A percentile compares a stretch with the other conserved stretches of the same genome.
phyloP scores from a whole-genome alignment of 2,113 vertebrate genomes.

The Trichomycterus rosablanca region DNA sequence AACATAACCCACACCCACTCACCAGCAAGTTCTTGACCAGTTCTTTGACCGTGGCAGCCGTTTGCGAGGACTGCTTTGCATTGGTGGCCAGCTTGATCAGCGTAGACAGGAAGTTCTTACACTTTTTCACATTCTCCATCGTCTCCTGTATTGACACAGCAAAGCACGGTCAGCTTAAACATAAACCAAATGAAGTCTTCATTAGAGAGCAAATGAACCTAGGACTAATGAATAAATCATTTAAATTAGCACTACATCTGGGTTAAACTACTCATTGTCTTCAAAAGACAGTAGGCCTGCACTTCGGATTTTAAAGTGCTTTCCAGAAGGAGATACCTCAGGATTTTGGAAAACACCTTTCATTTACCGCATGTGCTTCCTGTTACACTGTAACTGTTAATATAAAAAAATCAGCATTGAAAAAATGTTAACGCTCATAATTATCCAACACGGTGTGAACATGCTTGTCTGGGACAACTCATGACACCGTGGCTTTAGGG shows the following conservation, averaged over 20 bases:
- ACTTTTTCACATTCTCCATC: conserved; percentile 98
- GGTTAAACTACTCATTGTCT: too few species aligned
- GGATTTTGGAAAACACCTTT: conserved; percentile 5
- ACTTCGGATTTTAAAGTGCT: neutral
- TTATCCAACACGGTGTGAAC: too few species aligned
- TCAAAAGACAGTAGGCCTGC: neutral
- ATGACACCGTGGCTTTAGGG: conserved; percentile 7
- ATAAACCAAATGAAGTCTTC: too few species aligned
- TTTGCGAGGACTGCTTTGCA: conserved; percentile 90
- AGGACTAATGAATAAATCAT: too few species aligned
- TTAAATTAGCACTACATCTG: too few species aligned
- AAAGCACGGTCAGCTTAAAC: too few species aligned
- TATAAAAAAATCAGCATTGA: neutral
- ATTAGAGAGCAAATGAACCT: too few species aligned
- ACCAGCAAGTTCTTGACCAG: conserved; percentile 93
- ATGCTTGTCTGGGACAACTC: conserved; percentile 3
- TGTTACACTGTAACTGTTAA: neutral
- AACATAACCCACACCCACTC: conserved; percentile 50
- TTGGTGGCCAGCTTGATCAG: conserved; percentile 95
- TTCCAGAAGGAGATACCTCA: neutral
- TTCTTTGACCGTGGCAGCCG: conserved; percentile 88
- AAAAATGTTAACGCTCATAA: neutral
- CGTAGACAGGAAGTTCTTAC: conserved; percentile 95
- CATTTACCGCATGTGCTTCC: neutral
- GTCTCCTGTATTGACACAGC: conserved; percentile 75